Evolutionary conservation across 2,797 vertebrate genomes (phyloP), one percentile per base, ranked within the genome.

Genomic region (Pogoniulus pusillus): DNA sequence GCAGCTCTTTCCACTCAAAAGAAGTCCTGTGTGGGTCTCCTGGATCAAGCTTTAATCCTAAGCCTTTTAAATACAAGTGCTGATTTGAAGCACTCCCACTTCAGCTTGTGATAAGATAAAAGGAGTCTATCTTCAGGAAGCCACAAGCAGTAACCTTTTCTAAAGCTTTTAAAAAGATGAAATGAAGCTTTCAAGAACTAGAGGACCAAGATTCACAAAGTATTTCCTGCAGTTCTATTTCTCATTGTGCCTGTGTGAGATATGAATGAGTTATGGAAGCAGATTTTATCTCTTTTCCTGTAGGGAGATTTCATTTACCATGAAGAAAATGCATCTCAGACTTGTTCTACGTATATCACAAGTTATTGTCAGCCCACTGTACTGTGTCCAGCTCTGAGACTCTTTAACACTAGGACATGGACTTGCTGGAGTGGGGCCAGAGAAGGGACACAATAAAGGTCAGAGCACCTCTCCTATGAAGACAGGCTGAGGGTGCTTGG

Each of bases 331-430:
- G 7, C 30, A 58, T 74, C 65, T 93, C 64, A 64, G n/a, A 49
- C 49, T 77, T 89, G 41, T 66, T 82, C 83, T 87, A 90, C 92
- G 86, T 90, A 80, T 79, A 75, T 87, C 65, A 63, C 41, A 73
- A 84, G 57, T 77, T 57, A 76, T 18, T 91, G 26, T 65, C 71
- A 82, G 84, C 79, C 88, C 29, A 49, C 89, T 90, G 45, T 11
- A 22, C 20, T 11, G 45, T 22, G 45, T 22, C 45, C 45, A 22
- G 45, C 20, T 22, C 20, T 47, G 45, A 45, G 45, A 47, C 45
- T 22, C 20, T 47, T 47, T 12, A 47, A 47, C 45, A 47, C 20
- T 22, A 47, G 45, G 45, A 22, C 22, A 12, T 23, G 20, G 19
- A 45, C 43, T 20, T 45, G 43, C 10, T 45, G 43, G 43, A 43